A percentile compares a stretch with the other conserved stretches of the same genome.
Evolutionary conservation across 2,797 vertebrate species (phyloP).

Genomic region (Tympanoctomys barrerae): DNA sequence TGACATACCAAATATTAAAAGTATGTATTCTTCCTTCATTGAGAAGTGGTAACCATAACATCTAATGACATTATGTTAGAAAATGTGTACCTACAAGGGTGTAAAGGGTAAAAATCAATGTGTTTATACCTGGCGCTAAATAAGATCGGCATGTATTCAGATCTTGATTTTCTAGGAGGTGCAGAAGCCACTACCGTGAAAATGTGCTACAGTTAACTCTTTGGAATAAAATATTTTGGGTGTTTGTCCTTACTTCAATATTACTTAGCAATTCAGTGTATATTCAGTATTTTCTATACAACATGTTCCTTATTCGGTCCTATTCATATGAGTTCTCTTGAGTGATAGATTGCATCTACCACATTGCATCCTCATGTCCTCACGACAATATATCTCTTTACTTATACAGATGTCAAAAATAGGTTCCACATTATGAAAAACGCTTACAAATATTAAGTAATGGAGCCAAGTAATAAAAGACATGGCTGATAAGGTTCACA

Average conservation of each 20-base stretch:
- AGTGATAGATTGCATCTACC: background rate
- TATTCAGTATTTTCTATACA: background rate
- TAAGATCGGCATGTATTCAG: background rate
- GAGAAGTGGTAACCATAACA: background rate
- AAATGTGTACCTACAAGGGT: background rate
- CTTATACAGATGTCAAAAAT: background rate
- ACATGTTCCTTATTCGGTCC: background rate
- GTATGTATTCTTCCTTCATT: background rate
- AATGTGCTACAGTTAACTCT: background rate
- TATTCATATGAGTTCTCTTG: background rate
- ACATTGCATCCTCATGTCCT: background rate
- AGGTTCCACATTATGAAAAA: background rate
- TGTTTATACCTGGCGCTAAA: background rate
- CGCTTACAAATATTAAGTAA: background rate
- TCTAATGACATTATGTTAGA: background rate
- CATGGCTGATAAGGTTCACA: background rate
- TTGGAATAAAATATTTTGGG: background rate
- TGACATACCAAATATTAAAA: background rate
- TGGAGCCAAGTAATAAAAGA: background rate
- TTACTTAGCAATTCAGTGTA: conserved; percentile 1
- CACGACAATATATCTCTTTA: background rate
- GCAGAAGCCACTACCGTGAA: background rate
- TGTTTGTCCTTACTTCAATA: background rate
- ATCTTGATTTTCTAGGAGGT: background rate
- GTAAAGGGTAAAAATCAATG: background rate